phyloP scores from a whole-genome alignment of 2,888 invertebrate species.

The Drosophila pseudotalamancana region DNA sequence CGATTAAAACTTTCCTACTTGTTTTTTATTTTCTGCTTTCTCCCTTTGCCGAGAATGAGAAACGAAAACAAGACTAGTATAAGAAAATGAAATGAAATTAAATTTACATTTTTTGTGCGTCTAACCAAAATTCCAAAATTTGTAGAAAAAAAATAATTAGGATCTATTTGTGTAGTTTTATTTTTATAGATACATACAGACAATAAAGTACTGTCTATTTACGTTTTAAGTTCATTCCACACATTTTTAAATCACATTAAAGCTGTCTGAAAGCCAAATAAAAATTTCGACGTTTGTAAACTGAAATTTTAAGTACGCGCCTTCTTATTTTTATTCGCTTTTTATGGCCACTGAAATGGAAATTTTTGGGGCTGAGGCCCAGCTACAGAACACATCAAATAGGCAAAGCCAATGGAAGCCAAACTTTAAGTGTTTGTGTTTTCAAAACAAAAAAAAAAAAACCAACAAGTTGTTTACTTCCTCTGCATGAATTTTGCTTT shows the following conservation, averaged over 20 bases:
- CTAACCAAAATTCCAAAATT: background rate
- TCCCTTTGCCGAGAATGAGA: conserved; percentile 60
- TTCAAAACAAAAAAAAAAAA: background rate
- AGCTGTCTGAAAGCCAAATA: conserved; percentile 19
- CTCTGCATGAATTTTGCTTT: conserved; percentile 5
- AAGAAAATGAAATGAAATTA: conserved; percentile 31
- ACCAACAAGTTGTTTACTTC: conserved; percentile 1
- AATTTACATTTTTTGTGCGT: background rate
- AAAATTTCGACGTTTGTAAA: conserved; percentile 46
- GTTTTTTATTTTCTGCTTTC: conserved; percentile 48
- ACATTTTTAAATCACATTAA: conserved; percentile 11
- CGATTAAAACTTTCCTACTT: too few relatives aligned
- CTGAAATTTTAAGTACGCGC: conserved; percentile 29
- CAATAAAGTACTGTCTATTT: conserved; percentile 2
- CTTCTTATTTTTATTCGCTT: conserved; percentile 42
- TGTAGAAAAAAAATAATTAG: background rate
- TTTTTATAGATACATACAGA: too few relatives aligned
- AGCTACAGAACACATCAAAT: conserved; percentile 14
- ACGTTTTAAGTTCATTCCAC: background rate
- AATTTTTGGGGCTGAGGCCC: conserved; percentile 22
- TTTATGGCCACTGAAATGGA: conserved; percentile 51
- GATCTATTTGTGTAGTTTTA: conserved; percentile 10
- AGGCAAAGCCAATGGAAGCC: conserved; percentile 20
- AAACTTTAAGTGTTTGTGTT: conserved; percentile 28
- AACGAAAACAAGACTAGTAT: conserved; percentile 48